Base-by-base conservation (phyloP, 2,888 invertebrate genomes). In the Ichneumon xanthorius region DNA sequence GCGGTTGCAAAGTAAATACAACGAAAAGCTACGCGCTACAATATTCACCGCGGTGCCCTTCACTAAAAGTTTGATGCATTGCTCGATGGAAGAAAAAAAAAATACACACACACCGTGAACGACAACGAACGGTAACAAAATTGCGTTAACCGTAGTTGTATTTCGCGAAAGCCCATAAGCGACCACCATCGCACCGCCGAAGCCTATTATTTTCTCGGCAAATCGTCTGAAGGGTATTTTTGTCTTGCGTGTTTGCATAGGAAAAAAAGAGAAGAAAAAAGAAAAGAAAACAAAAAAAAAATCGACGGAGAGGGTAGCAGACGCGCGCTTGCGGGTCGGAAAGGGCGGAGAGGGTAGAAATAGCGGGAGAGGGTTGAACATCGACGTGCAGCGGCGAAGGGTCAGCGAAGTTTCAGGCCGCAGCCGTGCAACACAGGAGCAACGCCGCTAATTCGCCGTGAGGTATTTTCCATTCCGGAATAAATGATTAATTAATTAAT, bases 131-230 rank as follows among this genome's bases (percentile, higher is more conserved):
- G 16, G 55, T 55, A 55, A 55, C 55, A 26, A 26, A 26, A 26
- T 30, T 16, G 63, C 63, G 30, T 4, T 63, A 63, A 30, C 33
- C 16, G 67, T 37, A 19, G 45, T 61, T 72, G 48, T 68, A 70
- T 50, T 61, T 72, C 53, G 72, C 80, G 33, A 80, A 82, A 85
- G 85, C 71, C 79, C 76, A 82, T 82, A 80, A 77, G 77, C 80
- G 70, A 73, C 77, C 85, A 82, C 82, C 80, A 72, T 77, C 53
- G 72, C 55, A 53, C 63, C 80, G 67, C 53, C 37, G 58, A 70
- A 83, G 72, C 73, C 85, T 86, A 83, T 86, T 83, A 86, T 86
- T 86, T 83, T 78, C 85, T 83, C 85, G 82, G 85, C 82, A 80
- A 86, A 86, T 86, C 85, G 85, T 86, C 63, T 53, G 73, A 77